These are phyloP conservation scores for Hylaeus volcanicus DNA, from an alignment of 1,140 invertebrate species.

Conservation along the genomic window DNA sequence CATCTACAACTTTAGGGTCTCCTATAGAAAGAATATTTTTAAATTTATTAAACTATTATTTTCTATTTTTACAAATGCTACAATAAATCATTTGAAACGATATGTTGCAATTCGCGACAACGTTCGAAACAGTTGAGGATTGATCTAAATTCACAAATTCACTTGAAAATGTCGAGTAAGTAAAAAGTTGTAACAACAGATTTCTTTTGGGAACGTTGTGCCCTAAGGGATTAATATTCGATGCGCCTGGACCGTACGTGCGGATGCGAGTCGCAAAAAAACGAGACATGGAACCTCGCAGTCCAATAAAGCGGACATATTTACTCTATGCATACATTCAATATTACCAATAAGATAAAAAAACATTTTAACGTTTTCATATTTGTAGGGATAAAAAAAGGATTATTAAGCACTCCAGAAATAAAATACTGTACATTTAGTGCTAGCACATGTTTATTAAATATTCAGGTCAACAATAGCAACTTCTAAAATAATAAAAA, in stretches of 20 bases:
- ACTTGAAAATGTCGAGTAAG: neutral
- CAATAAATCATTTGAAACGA: no score
- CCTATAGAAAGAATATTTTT: no score
- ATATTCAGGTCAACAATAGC: no score
- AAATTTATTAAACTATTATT: no score
- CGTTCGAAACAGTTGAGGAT: neutral
- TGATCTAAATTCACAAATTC: neutral
- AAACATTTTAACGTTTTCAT: neutral
- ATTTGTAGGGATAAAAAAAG: neutral
- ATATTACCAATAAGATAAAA: neutral
- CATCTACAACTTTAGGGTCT: no score
- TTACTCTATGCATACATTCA: neutral
- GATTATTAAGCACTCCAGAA: no score
- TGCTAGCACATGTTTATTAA: no score
- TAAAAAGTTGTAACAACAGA: neutral
- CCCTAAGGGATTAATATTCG: constrained; percentile 19
- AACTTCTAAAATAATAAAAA: no score
- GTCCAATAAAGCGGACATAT: neutral
- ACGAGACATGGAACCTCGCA: neutral
- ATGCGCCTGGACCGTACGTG: neutral
- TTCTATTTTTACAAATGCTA: no score
- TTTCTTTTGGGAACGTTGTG: constrained; percentile 20
- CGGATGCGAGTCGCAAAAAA: neutral
- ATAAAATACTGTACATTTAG: no score
- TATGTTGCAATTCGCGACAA: neutral